A percentile compares a stretch with the other conserved stretches of the same genome.
Conservation (phyloP, 2,888 invertebrate species). For the Caenorhabditis becei region DNA sequence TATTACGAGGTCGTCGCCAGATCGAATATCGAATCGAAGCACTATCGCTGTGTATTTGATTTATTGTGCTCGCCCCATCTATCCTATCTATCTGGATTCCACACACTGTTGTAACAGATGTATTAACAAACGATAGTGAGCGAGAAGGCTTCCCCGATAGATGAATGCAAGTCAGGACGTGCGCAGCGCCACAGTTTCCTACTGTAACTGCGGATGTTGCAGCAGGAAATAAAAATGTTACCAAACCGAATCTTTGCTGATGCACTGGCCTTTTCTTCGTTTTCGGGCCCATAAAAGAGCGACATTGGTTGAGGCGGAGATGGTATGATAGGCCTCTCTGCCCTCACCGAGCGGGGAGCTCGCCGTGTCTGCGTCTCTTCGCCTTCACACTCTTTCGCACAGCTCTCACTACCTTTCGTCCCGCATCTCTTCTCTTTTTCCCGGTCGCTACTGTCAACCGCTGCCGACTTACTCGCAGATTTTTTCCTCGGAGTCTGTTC, state of each 20-base stretch:
- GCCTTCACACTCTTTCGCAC: neutral
- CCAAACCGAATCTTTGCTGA: neutral
- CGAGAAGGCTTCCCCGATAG: neutral
- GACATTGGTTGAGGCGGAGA: neutral
- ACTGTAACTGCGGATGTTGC: neutral
- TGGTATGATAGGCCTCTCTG: neutral
- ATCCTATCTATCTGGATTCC: constrained; percentile 11
- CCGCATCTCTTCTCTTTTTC: neutral
- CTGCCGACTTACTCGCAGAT: neutral
- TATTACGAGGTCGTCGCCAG: neutral
- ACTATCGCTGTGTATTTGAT: constrained; percentile 35
- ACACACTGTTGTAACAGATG: constrained; percentile 48
- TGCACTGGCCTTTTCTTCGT: neutral
- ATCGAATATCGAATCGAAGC: neutral
- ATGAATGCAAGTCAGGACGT: neutral
- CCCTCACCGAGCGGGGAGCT: constrained; percentile 3
- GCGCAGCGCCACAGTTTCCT: neutral
- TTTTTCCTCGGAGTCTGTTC: neutral
- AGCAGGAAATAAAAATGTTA: neutral
- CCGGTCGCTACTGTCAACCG: constrained; percentile 8
- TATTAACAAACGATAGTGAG: constrained; percentile 29
- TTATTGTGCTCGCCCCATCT: constrained; percentile 18
- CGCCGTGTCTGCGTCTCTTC: neutral
- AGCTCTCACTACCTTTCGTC: constrained; percentile 3
- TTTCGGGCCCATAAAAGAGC: constrained; percentile 1